Base-by-base conservation (phyloP, 2,113 vertebrate genomes). In the Lipophrys pholis region DNA sequence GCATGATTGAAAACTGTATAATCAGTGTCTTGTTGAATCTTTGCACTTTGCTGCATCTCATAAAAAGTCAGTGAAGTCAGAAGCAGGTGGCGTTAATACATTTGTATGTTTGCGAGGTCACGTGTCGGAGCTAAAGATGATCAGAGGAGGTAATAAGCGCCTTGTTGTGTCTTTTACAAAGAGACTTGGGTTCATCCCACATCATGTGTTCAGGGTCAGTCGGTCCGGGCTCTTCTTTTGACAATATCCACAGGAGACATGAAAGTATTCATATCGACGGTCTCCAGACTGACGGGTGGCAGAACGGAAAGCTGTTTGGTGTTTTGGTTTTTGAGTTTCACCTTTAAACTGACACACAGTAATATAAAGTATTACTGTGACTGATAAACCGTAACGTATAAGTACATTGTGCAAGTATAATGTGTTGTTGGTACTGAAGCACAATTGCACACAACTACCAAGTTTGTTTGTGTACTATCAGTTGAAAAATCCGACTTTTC, bases 11-110 rank as follows among this genome's bases (percentile, higher is more conserved):
- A 82, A 81, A 60, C 68, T 53, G 59, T 74, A 72, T 82, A 65
- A 75, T 69, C 78, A 74, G 78, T 76, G 85, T 90, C 73, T 85
- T 82, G 76, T 85, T 81, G 60, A 76, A 83, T 83, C 74, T 86
- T 83, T 84, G 80, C 85, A 84, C 83, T 87, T 89, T 66, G 74
- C 76, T 75, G 73, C 76, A 41, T 84, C 65, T 72, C 60, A 48
- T 69, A 45, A 57, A 57, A 59, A 62, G 54, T 75, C 66, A 17
- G 69, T 70, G 64, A 76, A 45, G 71, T 69, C 48, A 49, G 48
- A 55, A 50, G 46, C 69, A 65, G 71, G 49, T 52, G 48, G 58
- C 42, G 41, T 53, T 73, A 35, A 35, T 71, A 80, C 56, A 50
- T 7, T 42, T 2, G 7, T 8, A 49, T 73, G 72, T 80, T 74